Evolutionary conservation across 2,888 invertebrate species (phyloP), one percentile per base, ranked within the genome.

Genomic region (Rhingia campestris): DNA sequence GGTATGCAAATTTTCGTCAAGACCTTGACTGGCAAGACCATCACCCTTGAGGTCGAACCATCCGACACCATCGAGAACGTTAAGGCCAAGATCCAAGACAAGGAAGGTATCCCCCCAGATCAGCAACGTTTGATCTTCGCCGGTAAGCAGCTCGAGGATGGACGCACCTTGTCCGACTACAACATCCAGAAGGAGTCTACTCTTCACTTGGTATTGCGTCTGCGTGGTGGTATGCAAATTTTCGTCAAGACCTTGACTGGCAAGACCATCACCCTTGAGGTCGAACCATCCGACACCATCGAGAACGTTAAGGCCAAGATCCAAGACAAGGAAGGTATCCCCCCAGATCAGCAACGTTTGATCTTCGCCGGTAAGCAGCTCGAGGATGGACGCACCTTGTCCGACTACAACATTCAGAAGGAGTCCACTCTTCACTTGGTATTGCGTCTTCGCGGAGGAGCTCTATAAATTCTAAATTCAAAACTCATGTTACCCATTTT

Each of bases 161-260:
- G 86, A 0, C 86, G 86, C 10, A 86, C 86, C 0, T 59, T 87
- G 61, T 87, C 87, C 4, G 87, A 87, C 39, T 87, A 87, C 72
- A 87, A 87, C 61, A 87, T 87, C 45, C 87, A 87, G 30, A 87
- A 87, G 41, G 87, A 87, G 59, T 87, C 87, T 0, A 87, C 87
- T 0, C 84, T 87, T 14, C 87, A 87, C 30, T 80, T 87, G 61
- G 87, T 87, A 2, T 66, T 87, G 3, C 85, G 87, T 80, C 80
- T 87, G 0, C 81, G 87, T 32, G 87, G 87, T 58, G 87, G 87
- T 58, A 89, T 89, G 89, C 89, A 89, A 86, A 89, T 89, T 86
- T 89, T 89, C 81, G 89, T 89, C 10, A 89, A 89, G 63, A 89
- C 89, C 7, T 86, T 88, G 67, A 88, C 88, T 45, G 88, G 88